Evolutionary conservation across 2,113 vertebrate genomes (phyloP), one percentile per base, ranked within the genome.

Genomic region (Pteruthius melanotis): DNA sequence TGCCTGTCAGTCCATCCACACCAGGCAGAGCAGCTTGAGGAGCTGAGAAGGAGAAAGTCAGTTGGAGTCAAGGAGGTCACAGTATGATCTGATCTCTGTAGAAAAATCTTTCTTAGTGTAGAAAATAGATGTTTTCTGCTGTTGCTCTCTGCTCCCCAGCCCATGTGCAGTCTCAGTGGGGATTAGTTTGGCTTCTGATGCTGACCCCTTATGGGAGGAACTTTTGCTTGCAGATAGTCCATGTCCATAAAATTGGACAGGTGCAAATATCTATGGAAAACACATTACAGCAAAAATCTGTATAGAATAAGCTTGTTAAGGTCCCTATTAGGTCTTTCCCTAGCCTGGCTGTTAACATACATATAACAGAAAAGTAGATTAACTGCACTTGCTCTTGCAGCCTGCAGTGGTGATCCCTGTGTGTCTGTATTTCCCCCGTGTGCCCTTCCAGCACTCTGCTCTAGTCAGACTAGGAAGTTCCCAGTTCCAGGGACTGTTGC

Each of bases 371-470:
- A 45, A 83, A 59, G 44, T 2, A 0, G 52, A 74, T 65, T 20
- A 70, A 59, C 39, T 65, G 31, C 60, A 49, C 42, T 40, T 56
- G 76, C 31, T 75, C 71, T 47, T 44, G 22, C 61, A 92, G 47
- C 57, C 61, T 59, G 44, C 68, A 24, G 42, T 53, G 45, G 10
- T 72, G 53, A 44, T 66, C 74, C 40, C 45, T 50, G 8, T n/a
- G 31, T 53, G 61, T 40, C 59, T 53, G 4, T 31, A 5, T 74
- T 74, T 88, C 52, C 28, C 28, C 31, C 0, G 0, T 13, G 20
- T 64, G 23, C 40, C 31, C 13, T 77, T 72, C 37, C 45, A 76
- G 53, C 44, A 28, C 61, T 68, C 30, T 72, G 35, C 35, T 83
- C 8, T 82, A 78, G 44, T 16, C 49, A 57, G 27, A 63, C 21